Conservation (phyloP, 2,888 invertebrate species). For the Plemyria rubiginata region DNA sequence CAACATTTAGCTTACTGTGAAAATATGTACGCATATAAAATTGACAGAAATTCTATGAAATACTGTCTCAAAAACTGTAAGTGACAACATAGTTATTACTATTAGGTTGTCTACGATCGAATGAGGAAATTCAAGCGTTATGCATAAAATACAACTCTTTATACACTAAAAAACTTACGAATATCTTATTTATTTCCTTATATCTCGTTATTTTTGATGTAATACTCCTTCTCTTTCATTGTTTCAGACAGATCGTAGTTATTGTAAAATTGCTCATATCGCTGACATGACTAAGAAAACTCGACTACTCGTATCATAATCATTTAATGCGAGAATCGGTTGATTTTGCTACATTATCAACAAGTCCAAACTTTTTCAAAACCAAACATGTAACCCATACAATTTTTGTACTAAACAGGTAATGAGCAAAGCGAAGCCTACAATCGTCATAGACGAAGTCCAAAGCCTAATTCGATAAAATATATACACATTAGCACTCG, state of each 20-base stretch:
- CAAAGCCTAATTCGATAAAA: slow-evolving; percentile 31
- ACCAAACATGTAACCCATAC: slow-evolving; percentile 50
- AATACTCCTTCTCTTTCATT: slow-evolving; percentile 16
- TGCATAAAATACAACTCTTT: slow-evolving; percentile 16
- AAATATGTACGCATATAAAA: slow-evolving; percentile 1
- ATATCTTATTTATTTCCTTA: slow-evolving; percentile 1
- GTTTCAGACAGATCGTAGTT: slow-evolving; percentile 17
- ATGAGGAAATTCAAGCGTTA: neutral
- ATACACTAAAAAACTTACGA: slow-evolving; percentile 14
- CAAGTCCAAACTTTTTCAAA: slow-evolving; percentile 50
- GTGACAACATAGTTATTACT: neutral
- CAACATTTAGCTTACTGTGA: slow-evolving; percentile 12
- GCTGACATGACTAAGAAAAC: slow-evolving; percentile 12
- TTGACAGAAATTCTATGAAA: slow-evolving; percentile 19
- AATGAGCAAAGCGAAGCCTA: slow-evolving; percentile 68
- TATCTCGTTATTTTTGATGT: neutral
- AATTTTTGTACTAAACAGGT: slow-evolving; percentile 82
- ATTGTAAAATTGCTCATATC: slow-evolving; percentile 25
- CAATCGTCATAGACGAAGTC: slow-evolving; percentile 33
- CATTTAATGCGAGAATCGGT: slow-evolving; percentile 30
- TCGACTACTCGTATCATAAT: slow-evolving; percentile 17
- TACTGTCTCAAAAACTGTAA: slow-evolving; percentile 9
- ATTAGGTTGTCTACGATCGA: neutral
- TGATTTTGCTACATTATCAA: slow-evolving; percentile 41
- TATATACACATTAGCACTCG: slow-evolving; percentile 25